Evolutionary conservation across 2,113 vertebrate genomes (phyloP).

Genomic region (Anoura caudifer): DNA sequence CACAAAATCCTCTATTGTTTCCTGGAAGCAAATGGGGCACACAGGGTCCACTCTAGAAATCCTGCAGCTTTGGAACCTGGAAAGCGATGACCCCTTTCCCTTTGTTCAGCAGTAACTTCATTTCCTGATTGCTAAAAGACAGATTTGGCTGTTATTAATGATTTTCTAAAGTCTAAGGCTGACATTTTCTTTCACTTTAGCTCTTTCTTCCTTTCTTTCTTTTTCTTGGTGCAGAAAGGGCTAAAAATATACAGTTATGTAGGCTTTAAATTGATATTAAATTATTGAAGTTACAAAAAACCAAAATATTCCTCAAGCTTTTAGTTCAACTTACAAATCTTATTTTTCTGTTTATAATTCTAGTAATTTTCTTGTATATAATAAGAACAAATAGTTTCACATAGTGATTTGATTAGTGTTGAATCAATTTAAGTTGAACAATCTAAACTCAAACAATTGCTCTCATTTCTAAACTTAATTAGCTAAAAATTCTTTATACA

Average conservation of each 20-base stretch:
- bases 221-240: background rate
- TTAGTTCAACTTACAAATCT: conserved; percentile 14
- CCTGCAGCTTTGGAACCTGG: background rate
- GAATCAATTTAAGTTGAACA: conserved; percentile 20
- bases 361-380: conserved; percentile 21
- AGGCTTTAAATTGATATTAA: conserved; percentile 1
- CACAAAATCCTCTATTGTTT: background rate
- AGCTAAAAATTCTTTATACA: conserved; percentile 41
- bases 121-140: background rate
- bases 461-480: conserved; percentile 60
- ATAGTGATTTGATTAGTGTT: conserved; percentile 54
- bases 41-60: background rate
- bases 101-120: background rate
- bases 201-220: background rate
- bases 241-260: background rate
- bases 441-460: conserved; percentile 43
- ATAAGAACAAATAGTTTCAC: conserved; percentile 34
- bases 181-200: background rate
- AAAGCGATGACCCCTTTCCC: background rate
- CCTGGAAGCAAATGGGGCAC: background rate
- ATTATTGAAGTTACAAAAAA: conserved; percentile 20
- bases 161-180: background rate
- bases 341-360: conserved; percentile 29
- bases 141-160: background rate
- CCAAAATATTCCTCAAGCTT: conserved; percentile 26